Conservation (phyloP, 2,113 vertebrate species). For the Cranoglanis bouderius region DNA sequence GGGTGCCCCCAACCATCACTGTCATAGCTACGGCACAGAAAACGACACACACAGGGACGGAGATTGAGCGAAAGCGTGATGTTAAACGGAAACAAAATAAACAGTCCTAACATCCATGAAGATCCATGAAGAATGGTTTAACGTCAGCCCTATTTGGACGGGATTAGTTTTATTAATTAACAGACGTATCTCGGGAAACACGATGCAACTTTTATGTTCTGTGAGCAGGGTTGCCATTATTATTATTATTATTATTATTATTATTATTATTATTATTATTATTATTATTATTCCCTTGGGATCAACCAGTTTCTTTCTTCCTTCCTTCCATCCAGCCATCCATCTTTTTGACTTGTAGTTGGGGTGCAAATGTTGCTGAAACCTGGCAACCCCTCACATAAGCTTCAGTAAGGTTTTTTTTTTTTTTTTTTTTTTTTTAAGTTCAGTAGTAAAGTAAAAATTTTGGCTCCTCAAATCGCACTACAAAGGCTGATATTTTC, state of each 20-base stretch:
- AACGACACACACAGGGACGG: background rate
- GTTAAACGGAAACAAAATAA: background rate
- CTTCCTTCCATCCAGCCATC: background rate
- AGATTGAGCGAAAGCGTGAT: background rate
- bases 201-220: no score
- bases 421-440: no score
- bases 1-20: conserved; percentile 94
- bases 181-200: no score
- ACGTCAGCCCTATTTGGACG: background rate
- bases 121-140: background rate
- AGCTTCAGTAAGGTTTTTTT: no score
- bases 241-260: background rate
- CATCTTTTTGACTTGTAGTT: background rate
- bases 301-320: background rate
- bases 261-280: background rate
- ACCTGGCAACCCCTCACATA: background rate
- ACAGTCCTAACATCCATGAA: background rate
- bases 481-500: background rate
- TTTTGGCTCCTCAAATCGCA: background rate
- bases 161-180: background rate
- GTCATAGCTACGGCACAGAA: conserved; percentile 81
- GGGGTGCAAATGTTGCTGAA: background rate
- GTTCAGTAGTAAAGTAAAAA: background rate
- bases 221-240: no score
- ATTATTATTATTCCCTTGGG: background rate